A percentile compares a stretch with the other conserved stretches of the same genome.
Evolutionary conservation across 2,797 vertebrate species (phyloP).

Genomic region (Crocodylus rhombifer): DNA sequence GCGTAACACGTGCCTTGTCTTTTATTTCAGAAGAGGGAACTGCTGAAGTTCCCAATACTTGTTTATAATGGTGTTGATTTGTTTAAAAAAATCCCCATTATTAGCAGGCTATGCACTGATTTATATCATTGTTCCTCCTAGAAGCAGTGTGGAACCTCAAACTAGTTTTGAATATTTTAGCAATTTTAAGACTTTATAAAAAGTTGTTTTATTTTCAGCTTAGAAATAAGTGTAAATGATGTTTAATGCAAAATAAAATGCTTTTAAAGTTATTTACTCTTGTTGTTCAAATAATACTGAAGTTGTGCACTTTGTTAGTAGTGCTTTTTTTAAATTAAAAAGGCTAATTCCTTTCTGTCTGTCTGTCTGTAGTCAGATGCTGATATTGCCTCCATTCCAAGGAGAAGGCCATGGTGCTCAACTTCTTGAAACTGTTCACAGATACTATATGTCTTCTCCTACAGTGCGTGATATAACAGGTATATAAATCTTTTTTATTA

Average conservation of each 20-base stretch:
- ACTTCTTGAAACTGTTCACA: constrained; percentile 96
- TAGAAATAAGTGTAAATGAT: background rate
- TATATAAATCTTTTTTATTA: constrained; percentile 72
- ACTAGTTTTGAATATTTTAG: constrained; percentile 64
- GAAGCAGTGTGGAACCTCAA: constrained; percentile 68
- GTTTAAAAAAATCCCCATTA: constrained; percentile 79
- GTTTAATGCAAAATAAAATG: constrained; percentile 39
- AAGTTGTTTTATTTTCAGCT: background rate
- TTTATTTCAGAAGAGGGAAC: constrained; percentile 89
- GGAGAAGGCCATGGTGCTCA: constrained; percentile 98
- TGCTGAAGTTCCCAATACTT: constrained; percentile 87
- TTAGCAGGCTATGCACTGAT: constrained; percentile 76
- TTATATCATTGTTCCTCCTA: constrained; percentile 79
- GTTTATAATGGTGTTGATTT: constrained; percentile 85
- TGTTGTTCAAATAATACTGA: no score
- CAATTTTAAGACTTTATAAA: constrained; percentile 60
- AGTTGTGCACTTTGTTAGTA: background rate
- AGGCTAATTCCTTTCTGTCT: constrained; percentile 63
- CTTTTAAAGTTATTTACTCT: background rate
- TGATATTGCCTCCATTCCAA: constrained; percentile 97
- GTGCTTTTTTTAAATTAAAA: constrained; percentile 56
- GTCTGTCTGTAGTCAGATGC: constrained; percentile 91
- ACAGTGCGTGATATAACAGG: constrained; percentile 98
- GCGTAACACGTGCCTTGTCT: constrained; percentile 95
- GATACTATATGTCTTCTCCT: constrained; percentile 91